phyloP scores from a whole-genome alignment of 2,113 vertebrate species.

The Nycticebus coucang region DNA sequence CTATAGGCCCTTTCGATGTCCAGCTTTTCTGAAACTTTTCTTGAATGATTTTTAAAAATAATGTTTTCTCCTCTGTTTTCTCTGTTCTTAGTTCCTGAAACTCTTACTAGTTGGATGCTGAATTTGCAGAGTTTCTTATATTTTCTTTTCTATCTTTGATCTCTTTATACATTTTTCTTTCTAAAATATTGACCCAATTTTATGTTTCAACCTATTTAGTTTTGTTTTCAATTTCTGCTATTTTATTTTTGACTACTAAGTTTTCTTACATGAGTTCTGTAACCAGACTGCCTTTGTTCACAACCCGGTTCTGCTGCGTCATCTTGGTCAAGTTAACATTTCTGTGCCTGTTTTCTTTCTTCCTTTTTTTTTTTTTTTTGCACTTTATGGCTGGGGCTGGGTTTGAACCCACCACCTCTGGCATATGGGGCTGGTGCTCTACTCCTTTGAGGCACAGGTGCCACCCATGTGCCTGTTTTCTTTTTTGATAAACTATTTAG shows the following conservation, averaged over 20 bases:
- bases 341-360: background rate
- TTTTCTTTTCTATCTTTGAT: background rate
- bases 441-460: too few relatives aligned
- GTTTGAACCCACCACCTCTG: too few relatives aligned
- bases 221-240: background rate
- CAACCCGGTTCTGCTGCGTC: background rate
- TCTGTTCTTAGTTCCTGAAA: background rate
- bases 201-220: background rate
- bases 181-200: slow-evolving; percentile 21
- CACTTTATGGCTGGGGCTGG: too few relatives aligned
- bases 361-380: too few relatives aligned
- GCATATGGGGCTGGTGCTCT: too few relatives aligned
- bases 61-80: background rate
- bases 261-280: background rate
- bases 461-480: too few relatives aligned
- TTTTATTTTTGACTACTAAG: background rate
- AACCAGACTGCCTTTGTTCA: background rate
- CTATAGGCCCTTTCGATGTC: background rate
- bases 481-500: too few relatives aligned
- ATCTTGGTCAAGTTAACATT: background rate
- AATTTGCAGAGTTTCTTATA: background rate
- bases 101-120: slow-evolving; percentile 8
- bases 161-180: background rate
- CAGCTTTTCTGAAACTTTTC: background rate
- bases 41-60: background rate